Percentiles rank a stretch among this genome's conserved stretches.
phyloP scores from a whole-genome alignment of 2,113 vertebrate species.

The Rhinopomastus cyanomelas region DNA sequence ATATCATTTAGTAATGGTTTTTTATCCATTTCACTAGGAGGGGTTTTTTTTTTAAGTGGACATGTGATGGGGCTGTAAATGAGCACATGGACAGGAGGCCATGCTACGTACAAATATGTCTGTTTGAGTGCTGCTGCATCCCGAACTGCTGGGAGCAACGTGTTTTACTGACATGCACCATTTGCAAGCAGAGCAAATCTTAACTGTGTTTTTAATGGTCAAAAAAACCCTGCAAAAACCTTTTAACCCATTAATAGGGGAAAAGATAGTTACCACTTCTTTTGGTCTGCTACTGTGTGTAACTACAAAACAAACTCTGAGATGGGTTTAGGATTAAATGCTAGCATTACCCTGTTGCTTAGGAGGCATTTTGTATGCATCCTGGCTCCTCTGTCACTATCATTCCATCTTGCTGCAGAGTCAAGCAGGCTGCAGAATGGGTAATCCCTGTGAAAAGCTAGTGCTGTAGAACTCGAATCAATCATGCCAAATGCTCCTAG shows the following conservation, averaged over 20 bases:
- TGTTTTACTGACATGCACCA: conserved; percentile 14
- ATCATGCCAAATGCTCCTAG: conserved; percentile 39
- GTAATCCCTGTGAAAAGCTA: conserved; percentile 29
- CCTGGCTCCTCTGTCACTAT: not conserved
- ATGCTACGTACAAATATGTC: conserved; percentile 40
- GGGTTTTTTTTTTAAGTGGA: conserved; percentile 61
- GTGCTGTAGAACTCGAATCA: conserved; percentile 43
- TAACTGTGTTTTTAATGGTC: not conserved
- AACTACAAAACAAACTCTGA: conserved; percentile 17
- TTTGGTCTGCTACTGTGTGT: not conserved
- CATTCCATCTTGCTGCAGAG: conserved; percentile 35
- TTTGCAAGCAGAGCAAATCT: not conserved
- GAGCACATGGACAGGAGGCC: conserved; percentile 32
- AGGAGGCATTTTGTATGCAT: not conserved
- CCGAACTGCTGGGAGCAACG: conserved; percentile 28
- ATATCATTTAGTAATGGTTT: conserved; percentile 82
- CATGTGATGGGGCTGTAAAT: conserved; percentile 74
- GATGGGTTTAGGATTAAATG: conserved; percentile 5
- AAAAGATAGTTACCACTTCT: not conserved
- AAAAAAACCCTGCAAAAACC: not conserved
- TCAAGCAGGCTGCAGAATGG: conserved; percentile 34
- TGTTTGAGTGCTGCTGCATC: conserved; percentile 22
- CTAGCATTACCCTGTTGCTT: not conserved
- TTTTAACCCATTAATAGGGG: not conserved
- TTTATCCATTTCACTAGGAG: conserved; percentile 73